These are phyloP conservation scores for Channa maculata DNA, from an alignment of 2,113 vertebrate genomes.

Conservation along the genomic window DNA sequence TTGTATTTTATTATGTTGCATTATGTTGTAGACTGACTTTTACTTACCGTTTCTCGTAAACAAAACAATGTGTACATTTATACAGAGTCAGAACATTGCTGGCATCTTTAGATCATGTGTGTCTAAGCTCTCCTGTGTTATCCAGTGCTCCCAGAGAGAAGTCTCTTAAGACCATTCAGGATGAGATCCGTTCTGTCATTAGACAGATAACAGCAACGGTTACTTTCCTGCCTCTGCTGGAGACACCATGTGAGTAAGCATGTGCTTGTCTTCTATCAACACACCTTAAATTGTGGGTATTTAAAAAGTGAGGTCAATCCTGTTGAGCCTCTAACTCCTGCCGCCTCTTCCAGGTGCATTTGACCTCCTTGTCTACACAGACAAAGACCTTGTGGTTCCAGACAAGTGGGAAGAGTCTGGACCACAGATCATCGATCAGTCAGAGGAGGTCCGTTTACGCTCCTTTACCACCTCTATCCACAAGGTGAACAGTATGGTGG, in stretches of 20 bases:
- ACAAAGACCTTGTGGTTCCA: constrained; percentile 92
- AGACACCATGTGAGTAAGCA: constrained; percentile 90
- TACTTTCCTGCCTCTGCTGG: constrained; percentile 94
- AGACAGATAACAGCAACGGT: constrained; percentile 95
- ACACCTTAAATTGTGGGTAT: too few species aligned
- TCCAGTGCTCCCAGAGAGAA: constrained; percentile 90
- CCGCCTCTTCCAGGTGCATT: constrained; percentile 89
- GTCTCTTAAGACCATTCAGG: constrained; percentile 94
- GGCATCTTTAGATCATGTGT: too few species aligned
- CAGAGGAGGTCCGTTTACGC: constrained; percentile 93
- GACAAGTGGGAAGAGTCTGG: constrained; percentile 97
- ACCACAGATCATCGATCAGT: constrained; percentile 92
- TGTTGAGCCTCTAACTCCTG: neutral
- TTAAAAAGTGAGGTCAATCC: too few species aligned
- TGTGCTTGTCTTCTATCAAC: too few species aligned
- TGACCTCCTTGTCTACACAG: constrained; percentile 95
- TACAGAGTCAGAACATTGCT: too few species aligned
- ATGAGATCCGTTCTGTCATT: constrained; percentile 96
- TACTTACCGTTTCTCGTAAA: too few species aligned
- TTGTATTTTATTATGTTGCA: too few species aligned
- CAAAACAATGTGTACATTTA: too few species aligned
- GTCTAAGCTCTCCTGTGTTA: neutral
- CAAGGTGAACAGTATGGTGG: constrained; percentile 94
- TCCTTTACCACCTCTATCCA: constrained; percentile 97
- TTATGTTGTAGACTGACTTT: too few species aligned